phyloP scores from a whole-genome alignment of 2,113 vertebrate species.

The Erinaceus europaeus region DNA sequence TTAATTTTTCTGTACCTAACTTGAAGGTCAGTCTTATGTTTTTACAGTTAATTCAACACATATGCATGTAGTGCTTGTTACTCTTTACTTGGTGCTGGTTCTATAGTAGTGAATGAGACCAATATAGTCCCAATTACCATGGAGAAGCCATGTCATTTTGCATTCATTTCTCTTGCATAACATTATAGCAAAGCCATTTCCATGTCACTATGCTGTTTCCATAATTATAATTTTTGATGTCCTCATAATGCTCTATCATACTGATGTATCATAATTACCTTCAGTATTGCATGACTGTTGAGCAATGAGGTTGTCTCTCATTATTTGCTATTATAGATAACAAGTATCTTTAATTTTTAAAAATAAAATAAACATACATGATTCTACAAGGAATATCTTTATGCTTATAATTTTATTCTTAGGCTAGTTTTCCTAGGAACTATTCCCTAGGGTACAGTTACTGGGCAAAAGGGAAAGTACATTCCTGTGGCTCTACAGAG shows the following conservation, averaged over 20 bases:
- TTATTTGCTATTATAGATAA: constrained; percentile 42
- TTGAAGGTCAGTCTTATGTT: not conserved
- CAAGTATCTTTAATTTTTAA: constrained; percentile 34
- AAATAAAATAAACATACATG: not conserved
- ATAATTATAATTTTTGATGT: constrained; percentile 44
- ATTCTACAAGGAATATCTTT: not conserved
- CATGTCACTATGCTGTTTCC: not conserved
- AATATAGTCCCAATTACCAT: accelerated
- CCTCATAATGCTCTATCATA: constrained; percentile 13
- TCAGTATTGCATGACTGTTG: not conserved
- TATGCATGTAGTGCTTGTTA: accelerated
- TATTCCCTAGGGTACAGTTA: not conserved
- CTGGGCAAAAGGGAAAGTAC: not conserved
- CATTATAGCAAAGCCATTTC: not conserved
- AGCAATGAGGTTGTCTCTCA: not conserved
- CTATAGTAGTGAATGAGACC: accelerated
- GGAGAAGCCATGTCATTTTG: not conserved
- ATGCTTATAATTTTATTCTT: constrained; percentile 9
- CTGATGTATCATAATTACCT: not conserved
- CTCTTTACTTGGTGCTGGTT: accelerated
- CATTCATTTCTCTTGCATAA: not conserved
- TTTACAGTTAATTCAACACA: accelerated
- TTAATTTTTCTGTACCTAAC: not conserved
- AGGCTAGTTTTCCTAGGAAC: not conserved
- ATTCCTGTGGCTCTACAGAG: not conserved